Evolutionary conservation across 1,140 invertebrate genomes (phyloP), one percentile per base, ranked within the genome.

Genomic region (Drosophila kohkoa): DNA sequence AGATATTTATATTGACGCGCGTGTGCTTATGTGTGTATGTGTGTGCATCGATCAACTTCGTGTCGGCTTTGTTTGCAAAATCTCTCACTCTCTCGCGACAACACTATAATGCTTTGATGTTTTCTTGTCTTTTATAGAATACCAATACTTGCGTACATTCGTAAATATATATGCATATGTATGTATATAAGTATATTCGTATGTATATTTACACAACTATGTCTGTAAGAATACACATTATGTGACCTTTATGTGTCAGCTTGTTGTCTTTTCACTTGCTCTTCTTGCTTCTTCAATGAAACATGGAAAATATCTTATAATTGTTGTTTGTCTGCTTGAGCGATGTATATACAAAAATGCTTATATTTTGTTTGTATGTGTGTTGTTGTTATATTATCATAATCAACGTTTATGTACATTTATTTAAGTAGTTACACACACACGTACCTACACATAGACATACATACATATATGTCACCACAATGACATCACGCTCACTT

Each of bases 401-500:
- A 54, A 20, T 25, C 38, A 52, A 52, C 1, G 35, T 20, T 57
- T 30, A 68, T 30, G 59, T 28, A 58, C 16, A 20, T 55, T 65
- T 65, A 32, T 55, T 54, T 20, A 32, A 52, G 15, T 25, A 64
- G 20, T 25, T n/a, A 35, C 7, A 64, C 35, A 43, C 35, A 43
- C 13, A 41, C 30, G 49, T 15, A 67, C 30, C 49, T 43, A 57
- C 38, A 13, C 11, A 72, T 1, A 43, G 43, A 16, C 49, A 20
- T 32, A 57, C 62, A 20, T 70, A 57, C 49, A 16, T 77, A 73
- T 75, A 66, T 73, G 80, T 81, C 72, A 80, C 72, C 62, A 88
- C 59, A 62, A 87, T 87, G 83, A 87, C 83, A 78, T 88, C 82
- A 87, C 83, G 75, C 81, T 74, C 15, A 4, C 32, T 43, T 70